These are phyloP conservation scores for Lycaena phlaeas DNA, from an alignment of 2,888 invertebrate genomes.

Conservation along the genomic window DNA sequence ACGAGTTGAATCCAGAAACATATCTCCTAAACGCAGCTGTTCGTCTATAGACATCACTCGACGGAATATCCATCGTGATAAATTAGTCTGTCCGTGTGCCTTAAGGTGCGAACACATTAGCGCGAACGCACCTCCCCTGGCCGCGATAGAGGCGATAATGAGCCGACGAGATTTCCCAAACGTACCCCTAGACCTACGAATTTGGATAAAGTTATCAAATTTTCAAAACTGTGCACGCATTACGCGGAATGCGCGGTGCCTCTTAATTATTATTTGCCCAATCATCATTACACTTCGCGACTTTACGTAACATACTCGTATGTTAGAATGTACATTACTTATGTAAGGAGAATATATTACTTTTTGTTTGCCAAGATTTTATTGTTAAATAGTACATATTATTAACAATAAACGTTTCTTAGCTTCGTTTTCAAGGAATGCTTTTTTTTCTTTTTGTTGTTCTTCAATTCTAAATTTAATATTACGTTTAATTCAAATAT, in stretches of 20 bases:
- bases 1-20: no score
- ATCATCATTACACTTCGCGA: conserved; percentile 29
- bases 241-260: conserved; percentile 36
- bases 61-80: conserved; percentile 11
- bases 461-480: no score
- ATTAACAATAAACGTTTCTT: no score
- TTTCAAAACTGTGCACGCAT: conserved; percentile 69
- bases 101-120: conserved; percentile 60
- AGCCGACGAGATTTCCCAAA: conserved; percentile 62
- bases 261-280: conserved; percentile 66
- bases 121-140: conserved; percentile 40
- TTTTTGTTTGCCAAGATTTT: no score
- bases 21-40: no score
- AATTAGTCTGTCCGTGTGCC: conserved; percentile 20
- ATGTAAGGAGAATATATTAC: no score
- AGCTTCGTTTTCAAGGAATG: no score
- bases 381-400: no score
- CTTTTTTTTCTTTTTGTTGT: no score
- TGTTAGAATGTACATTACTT: no score
- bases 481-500: no score
- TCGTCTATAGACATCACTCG: no score
- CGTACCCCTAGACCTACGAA: conserved; percentile 62
- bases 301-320: conserved; percentile 4
- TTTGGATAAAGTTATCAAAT: conserved; percentile 71
- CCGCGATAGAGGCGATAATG: conserved; percentile 59